These are phyloP conservation scores for Micromussa lordhowensis DNA, from an alignment of 92 coral and sea anemone genomes.

Conservation along the genomic window DNA sequence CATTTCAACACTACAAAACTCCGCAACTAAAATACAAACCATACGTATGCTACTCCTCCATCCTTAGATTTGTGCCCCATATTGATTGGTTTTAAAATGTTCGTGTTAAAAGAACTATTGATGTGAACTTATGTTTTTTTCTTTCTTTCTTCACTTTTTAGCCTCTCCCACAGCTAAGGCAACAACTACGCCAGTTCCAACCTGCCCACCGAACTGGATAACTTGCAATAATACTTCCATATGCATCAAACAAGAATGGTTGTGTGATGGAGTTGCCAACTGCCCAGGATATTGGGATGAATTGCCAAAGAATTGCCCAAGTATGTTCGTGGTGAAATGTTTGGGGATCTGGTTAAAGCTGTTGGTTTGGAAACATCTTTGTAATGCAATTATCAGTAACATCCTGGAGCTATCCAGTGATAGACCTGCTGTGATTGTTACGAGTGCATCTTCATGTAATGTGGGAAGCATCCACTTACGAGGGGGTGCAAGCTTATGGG, in stretches of 20 bases:
- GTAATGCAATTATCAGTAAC: too few relatives aligned
- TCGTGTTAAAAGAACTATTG: too few relatives aligned
- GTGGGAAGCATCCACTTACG: background rate
- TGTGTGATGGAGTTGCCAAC: constrained; percentile 71
- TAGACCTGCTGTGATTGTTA: too few relatives aligned
- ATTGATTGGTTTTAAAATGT: too few relatives aligned
- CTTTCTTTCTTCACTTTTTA: background rate
- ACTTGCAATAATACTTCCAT: constrained; percentile 11
- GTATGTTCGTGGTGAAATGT: constrained; percentile 24
- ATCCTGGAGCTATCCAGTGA: too few relatives aligned
- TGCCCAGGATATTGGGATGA: constrained; percentile 78
- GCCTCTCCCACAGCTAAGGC: background rate
- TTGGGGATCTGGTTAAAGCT: background rate
- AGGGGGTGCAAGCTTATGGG: background rate
- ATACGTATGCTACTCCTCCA: background rate
- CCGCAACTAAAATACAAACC: background rate
- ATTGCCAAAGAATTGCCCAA: constrained; percentile 48
- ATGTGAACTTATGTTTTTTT: background rate
- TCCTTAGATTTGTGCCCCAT: background rate
- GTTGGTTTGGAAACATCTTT: too few relatives aligned
- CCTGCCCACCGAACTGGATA: constrained; percentile 56
- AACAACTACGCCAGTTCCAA: constrained; percentile 10
- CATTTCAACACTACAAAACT: background rate
- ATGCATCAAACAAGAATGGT: constrained; percentile 64
- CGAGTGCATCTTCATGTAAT: too few relatives aligned